A percentile compares a stretch with the other conserved stretches of the same genome.
These are phyloP conservation scores for Halotydeus destructor DNA, from an alignment of 1,140 invertebrate species.

Conservation along the genomic window DNA sequence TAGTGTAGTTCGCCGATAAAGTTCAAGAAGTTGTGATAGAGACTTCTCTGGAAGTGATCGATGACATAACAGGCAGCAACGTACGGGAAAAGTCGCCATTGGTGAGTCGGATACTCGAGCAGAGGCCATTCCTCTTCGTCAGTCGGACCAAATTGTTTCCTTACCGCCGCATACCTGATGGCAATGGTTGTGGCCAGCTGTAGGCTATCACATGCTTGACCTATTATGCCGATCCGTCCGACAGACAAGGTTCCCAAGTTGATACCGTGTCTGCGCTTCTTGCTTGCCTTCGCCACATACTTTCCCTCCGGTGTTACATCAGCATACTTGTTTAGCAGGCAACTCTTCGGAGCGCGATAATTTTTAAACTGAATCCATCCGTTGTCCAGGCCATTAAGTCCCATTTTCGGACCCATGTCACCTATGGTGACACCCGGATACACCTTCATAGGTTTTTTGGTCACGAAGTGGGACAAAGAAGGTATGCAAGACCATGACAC, in stretches of 20 bases:
- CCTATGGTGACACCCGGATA: slow-evolving; percentile 52
- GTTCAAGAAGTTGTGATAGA: slow-evolving; percentile 25
- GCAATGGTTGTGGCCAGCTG: slow-evolving; percentile 56
- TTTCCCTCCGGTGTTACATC: slow-evolving; percentile 62
- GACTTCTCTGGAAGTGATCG: slow-evolving; percentile 43
- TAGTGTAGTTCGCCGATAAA: slow-evolving; percentile 31
- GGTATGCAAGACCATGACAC: slow-evolving; percentile 61
- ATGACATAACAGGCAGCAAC: slow-evolving; percentile 57
- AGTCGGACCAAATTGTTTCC: slow-evolving; percentile 62
- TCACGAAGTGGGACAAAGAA: slow-evolving; percentile 64
- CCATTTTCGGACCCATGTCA: slow-evolving; percentile 73
- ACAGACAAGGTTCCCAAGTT: slow-evolving; percentile 55
- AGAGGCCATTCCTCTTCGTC: slow-evolving; percentile 45
- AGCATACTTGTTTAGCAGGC: slow-evolving; percentile 61
- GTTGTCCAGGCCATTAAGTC: slow-evolving; percentile 72
- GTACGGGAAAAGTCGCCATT: slow-evolving; percentile 76
- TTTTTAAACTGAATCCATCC: slow-evolving; percentile 70
- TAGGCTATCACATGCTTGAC: slow-evolving; percentile 44
- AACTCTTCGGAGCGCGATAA: slow-evolving; percentile 54
- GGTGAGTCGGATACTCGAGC: slow-evolving; percentile 71
- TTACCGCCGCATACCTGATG: slow-evolving; percentile 63
- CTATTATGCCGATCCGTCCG: slow-evolving; percentile 44
- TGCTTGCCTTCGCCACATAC: slow-evolving; percentile 37
- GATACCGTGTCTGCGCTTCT: slow-evolving; percentile 11
- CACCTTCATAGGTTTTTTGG: slow-evolving; percentile 42